Conservation (phyloP, 1,140 invertebrate genomes). For the Lucilia sericata region DNA sequence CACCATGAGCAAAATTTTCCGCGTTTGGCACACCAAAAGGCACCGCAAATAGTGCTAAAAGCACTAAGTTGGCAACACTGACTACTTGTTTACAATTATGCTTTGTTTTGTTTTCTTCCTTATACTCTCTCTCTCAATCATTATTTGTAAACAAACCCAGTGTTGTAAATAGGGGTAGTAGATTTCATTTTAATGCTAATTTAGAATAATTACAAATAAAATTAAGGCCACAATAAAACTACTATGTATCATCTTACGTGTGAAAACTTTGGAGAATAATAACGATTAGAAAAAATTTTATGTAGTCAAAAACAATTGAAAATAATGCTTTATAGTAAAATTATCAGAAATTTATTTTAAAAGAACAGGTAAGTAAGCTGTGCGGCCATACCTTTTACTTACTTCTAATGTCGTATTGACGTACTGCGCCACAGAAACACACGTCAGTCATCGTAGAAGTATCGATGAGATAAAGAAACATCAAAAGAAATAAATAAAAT, state of each 20-base stretch:
- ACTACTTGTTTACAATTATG: not conserved
- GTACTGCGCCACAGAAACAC: not conserved
- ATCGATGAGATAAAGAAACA: not conserved
- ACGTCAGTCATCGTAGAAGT: not conserved
- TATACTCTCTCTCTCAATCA: not conserved
- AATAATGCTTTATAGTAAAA: not conserved
- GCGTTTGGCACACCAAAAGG: too few species aligned
- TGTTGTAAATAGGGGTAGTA: not conserved
- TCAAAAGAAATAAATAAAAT: constrained; percentile 12
- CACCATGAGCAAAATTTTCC: too few species aligned
- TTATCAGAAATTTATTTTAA: not conserved
- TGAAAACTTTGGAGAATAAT: constrained; percentile 14
- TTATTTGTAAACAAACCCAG: constrained; percentile 24
- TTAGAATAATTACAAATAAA: not conserved
- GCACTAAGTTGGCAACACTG: too few species aligned
- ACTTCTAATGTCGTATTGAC: not conserved
- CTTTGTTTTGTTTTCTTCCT: not conserved
- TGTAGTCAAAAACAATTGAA: not conserved
- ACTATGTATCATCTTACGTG: constrained; percentile 41
- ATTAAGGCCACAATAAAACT: not conserved
- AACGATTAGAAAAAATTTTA: not conserved
- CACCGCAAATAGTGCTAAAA: too few species aligned
- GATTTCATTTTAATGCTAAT: too few species aligned
- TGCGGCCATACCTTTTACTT: not conserved
- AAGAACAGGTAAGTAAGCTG: not conserved